These are phyloP conservation scores for Atta cephalotes DNA, from an alignment of 1,140 invertebrate species.

Conservation along the genomic window DNA sequence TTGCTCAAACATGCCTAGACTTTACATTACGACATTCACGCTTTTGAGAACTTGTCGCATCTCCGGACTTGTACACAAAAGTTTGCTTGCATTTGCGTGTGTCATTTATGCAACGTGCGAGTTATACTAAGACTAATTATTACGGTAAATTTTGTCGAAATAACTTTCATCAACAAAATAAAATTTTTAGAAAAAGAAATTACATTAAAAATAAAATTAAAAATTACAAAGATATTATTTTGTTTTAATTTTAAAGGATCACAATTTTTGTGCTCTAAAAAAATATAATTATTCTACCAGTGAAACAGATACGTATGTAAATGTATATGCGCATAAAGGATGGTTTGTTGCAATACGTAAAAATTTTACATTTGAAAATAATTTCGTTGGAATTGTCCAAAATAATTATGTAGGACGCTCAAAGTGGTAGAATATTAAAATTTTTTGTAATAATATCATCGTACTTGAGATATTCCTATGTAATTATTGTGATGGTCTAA, in stretches of 20 bases:
- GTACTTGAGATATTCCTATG: too few relatives aligned
- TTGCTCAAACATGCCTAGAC: slow-evolving; percentile 62
- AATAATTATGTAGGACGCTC: too few relatives aligned
- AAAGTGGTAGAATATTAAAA: too few relatives aligned
- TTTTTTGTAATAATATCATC: too few relatives aligned
- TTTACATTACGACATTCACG: slow-evolving; percentile 57
- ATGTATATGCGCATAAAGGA: not conserved
- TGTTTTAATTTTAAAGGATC: not conserved
- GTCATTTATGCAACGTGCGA: not conserved
- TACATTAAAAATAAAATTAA: not conserved
- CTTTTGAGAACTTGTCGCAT: slow-evolving; percentile 36
- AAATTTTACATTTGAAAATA: too few relatives aligned
- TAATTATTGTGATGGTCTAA: too few relatives aligned
- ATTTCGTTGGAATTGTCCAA: too few relatives aligned
- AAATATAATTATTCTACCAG: not conserved
- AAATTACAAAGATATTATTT: not conserved
- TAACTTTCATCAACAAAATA: not conserved
- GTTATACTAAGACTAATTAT: not conserved
- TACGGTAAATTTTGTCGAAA: slow-evolving; percentile 31
- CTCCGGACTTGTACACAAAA: slow-evolving; percentile 46
- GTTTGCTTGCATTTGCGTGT: not conserved
- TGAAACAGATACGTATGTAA: not conserved
- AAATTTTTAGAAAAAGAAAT: not conserved
- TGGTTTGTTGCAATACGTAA: too few relatives aligned
- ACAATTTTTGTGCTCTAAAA: not conserved